phyloP scores from a whole-genome alignment of 37 sponge, comb jelly and placozoan genomes.

The Ianthella basta region DNA sequence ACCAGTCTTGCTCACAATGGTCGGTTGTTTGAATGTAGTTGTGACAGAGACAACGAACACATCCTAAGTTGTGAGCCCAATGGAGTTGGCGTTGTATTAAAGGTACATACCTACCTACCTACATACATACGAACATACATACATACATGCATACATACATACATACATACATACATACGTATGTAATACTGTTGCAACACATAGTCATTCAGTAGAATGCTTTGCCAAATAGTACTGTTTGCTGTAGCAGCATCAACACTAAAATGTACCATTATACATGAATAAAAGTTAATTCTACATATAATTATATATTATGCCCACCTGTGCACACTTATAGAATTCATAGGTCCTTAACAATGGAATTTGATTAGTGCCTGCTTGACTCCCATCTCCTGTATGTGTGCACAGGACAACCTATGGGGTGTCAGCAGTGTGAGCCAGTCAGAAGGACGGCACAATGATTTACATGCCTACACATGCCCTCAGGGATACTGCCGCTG shows the following conservation, averaged over 20 bases:
- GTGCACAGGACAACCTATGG: background rate
- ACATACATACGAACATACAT: background rate
- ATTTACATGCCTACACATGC: background rate
- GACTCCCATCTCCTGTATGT: no score
- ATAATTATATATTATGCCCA: no score
- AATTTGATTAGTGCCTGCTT: no score
- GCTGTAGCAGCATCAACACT: background rate
- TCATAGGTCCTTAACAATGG: no score
- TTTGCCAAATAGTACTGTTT: background rate
- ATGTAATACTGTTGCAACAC: background rate
- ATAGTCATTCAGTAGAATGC: background rate
- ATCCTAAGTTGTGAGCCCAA: slow-evolving; percentile 2
- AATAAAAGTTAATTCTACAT: no score
- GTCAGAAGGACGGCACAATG: no score
- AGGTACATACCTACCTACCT: background rate
- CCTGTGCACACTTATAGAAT: no score
- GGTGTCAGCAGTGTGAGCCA: background rate
- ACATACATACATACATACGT: slow-evolving; percentile 10
- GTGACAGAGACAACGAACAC: slow-evolving; percentile 19
- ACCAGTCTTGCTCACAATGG: background rate
- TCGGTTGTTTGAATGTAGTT: background rate
- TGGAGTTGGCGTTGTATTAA: background rate
- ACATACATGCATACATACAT: background rate
- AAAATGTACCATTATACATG: no score
- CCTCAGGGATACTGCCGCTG: slow-evolving; percentile 50